These are phyloP conservation scores for Microchrysa polita DNA, from an alignment of 2,888 invertebrate species.

Conservation along the genomic window DNA sequence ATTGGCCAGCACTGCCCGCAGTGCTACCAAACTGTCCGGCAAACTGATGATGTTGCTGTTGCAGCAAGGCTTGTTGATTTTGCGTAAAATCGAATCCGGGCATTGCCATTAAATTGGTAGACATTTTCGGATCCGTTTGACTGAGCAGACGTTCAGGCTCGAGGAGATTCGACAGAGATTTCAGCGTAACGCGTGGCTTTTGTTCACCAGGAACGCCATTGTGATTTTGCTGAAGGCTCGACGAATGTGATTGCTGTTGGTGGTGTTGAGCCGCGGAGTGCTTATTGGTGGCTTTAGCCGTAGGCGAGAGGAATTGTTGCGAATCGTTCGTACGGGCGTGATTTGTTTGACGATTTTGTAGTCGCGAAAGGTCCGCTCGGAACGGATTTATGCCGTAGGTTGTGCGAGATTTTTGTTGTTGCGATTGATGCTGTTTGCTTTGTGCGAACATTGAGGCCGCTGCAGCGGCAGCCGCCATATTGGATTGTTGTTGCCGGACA, in stretches of 20 bases:
- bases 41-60: constrained; percentile 58
- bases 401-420: constrained; percentile 55
- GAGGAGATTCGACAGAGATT: constrained; percentile 71
- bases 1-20: constrained; percentile 49
- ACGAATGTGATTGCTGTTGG: constrained; percentile 59
- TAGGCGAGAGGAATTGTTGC: constrained; percentile 57
- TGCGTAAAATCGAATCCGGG: constrained; percentile 59
- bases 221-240: constrained; percentile 59
- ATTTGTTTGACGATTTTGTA: constrained; percentile 52
- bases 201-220: constrained; percentile 63
- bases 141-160: constrained; percentile 64
- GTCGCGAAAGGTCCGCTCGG: constrained; percentile 39
- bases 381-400: constrained; percentile 59
- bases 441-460: constrained; percentile 37
- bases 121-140: constrained; percentile 63
- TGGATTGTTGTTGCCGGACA: constrained; percentile 20
- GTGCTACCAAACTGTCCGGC: constrained; percentile 54
- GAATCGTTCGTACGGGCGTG: background rate
- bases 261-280: constrained; percentile 61
- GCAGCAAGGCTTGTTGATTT: constrained; percentile 41
- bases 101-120: constrained; percentile 55
- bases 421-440: constrained; percentile 44
- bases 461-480: constrained; percentile 3
- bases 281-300: constrained; percentile 61
- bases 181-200: constrained; percentile 71